Evolutionary conservation across 2,888 invertebrate species (phyloP), one percentile per base, ranked within the genome.

Genomic region (Ophion costatus): DNA sequence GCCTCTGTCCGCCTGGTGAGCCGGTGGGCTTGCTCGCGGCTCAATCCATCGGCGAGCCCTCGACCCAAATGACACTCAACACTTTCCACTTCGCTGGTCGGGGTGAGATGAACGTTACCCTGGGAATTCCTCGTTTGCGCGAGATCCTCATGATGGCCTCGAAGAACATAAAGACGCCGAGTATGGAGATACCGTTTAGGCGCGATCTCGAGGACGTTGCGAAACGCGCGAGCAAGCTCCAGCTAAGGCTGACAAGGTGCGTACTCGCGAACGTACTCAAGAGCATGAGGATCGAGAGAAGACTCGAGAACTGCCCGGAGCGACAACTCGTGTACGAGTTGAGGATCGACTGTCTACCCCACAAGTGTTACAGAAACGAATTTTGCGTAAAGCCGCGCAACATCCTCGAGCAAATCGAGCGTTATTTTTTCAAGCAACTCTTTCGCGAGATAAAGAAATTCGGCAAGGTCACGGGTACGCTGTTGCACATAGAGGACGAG

Each of bases 21-120:
- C 97, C 99, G 0, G 99, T 99, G 0, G 99, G 99, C 3, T 93
- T 99, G 86, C 94, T 99, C 69, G 99, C 99, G 17, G 99, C 99
- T 1, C 99, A 99, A 95, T 99, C 99, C 0, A 97, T 99, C 85
- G 99, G 99, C 81, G 99, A 99, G 94, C 99, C 99, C 0, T 99
- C 99, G 1, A 99, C 99, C 83, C 99, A 99, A 95, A 99, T 99
- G 99, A 99, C 99, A 91, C 94, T 99, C 93, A 99, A 99, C 94
- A 99, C 99, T 61, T 99, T 99, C 94, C 99, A 99, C 93, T 99
- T 99, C 94, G 99, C 99, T 90, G 99, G 99, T 92, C 96, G 99
- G 94, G 99, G 99, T 95, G 99, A 99, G 94, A 99, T 99, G 99
- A 99, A 99, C 95, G 99, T 99, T 0, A 99, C 99, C 0, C 95